These are phyloP conservation scores for Brachionus sp. DNA, from an alignment of 1,140 invertebrate species.

Conservation along the genomic window DNA sequence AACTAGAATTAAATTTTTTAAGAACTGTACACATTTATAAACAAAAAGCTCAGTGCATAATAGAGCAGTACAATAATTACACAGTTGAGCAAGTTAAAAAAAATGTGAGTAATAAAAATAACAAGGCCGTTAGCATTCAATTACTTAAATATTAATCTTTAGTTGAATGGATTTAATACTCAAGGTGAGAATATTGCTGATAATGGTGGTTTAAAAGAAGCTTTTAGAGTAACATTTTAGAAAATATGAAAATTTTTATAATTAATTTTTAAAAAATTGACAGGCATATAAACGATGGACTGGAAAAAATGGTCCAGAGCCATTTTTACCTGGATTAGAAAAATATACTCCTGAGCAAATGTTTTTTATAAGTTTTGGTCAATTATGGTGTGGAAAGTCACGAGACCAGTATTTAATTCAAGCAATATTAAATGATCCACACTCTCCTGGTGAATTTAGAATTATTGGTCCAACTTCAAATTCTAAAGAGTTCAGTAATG, in stretches of 20 bases:
- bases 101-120: neutral
- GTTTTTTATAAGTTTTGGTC: conserved; percentile 68
- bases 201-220: conserved; percentile 61
- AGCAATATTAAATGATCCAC: conserved; percentile 60
- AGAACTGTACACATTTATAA: conserved; percentile 27
- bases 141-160: conserved; percentile 6
- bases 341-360: conserved; percentile 65
- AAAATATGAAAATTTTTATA: conserved; percentile 48
- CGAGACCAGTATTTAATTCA: conserved; percentile 60
- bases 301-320: conserved; percentile 58
- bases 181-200: conserved; percentile 63
- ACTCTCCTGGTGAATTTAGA: conserved; percentile 61
- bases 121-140: neutral
- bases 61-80: conserved; percentile 29
- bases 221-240: conserved; percentile 52
- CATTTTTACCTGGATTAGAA: conserved; percentile 66
- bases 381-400: conserved; percentile 60
- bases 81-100: conserved; percentile 25
- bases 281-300: conserved; percentile 65
- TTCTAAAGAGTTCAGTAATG: conserved; percentile 54
- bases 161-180: conserved; percentile 61
- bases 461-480: conserved; percentile 55
- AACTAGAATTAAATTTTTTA: neutral
- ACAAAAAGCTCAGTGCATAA: neutral
- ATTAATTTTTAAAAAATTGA: conserved; percentile 41